These are phyloP conservation scores for Heliconius ismenius DNA, from an alignment of 2,888 invertebrate species.

Conservation along the genomic window DNA sequence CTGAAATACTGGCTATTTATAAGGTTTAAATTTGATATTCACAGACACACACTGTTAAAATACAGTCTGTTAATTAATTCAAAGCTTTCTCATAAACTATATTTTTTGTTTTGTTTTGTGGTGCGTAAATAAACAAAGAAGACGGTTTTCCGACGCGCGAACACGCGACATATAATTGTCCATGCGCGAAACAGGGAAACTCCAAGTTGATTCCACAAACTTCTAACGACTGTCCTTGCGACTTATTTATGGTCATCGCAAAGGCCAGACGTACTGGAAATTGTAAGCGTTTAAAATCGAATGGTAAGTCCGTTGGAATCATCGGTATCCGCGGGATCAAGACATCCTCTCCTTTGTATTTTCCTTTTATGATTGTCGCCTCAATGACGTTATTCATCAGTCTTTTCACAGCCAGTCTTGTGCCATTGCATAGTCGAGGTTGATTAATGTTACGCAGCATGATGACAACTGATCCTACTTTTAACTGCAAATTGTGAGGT, in stretches of 20 bases:
- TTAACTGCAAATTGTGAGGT: slow-evolving; percentile 43
- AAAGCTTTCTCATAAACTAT: slow-evolving; percentile 43
- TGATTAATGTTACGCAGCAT: slow-evolving; percentile 42
- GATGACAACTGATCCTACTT: slow-evolving; percentile 43
- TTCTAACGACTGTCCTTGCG: slow-evolving; percentile 31
- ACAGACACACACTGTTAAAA: slow-evolving; percentile 36
- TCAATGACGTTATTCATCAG: slow-evolving; percentile 42
- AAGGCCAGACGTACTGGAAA: not conserved
- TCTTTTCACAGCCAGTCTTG: slow-evolving; percentile 44
- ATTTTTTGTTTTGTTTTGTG: slow-evolving; percentile 42
- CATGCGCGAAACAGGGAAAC: slow-evolving; percentile 45
- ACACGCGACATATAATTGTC: slow-evolving; percentile 48
- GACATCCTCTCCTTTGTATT: slow-evolving; percentile 50
- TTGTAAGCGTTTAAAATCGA: not conserved
- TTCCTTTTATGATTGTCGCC: slow-evolving; percentile 42
- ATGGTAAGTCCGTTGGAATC: not conserved
- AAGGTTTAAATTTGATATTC: slow-evolving; percentile 39
- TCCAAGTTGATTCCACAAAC: slow-evolving; percentile 26
- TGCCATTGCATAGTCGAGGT: slow-evolving; percentile 45
- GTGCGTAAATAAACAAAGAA: slow-evolving; percentile 44
- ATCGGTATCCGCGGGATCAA: slow-evolving; percentile 33
- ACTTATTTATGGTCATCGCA: slow-evolving; percentile 39
- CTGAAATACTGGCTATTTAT: slow-evolving; percentile 36
- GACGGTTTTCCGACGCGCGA: slow-evolving; percentile 47
- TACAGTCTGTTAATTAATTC: slow-evolving; percentile 39